Base-by-base conservation (phyloP, 2,113 vertebrate genomes). In the Micronisus gabar region DNA sequence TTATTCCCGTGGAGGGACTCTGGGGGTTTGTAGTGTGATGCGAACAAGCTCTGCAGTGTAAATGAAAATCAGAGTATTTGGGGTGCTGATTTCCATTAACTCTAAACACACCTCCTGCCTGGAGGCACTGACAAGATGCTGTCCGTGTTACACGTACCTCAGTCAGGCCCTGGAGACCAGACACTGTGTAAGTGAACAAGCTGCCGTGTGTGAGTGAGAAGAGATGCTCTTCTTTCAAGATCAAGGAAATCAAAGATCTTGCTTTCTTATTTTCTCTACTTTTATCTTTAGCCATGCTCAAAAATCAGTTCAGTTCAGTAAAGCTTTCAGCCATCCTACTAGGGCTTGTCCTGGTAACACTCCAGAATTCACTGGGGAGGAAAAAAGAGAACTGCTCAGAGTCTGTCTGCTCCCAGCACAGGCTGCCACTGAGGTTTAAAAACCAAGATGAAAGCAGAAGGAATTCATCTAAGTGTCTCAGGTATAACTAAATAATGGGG, bases 81-180 rank as follows among this genome's bases (percentile, higher is more conserved):
- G 41, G 52, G 40, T 50, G 38, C 45, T 43, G 43, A 21, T 61
- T 87, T 48, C 43, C 50, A 23, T 27, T 67, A 26, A n/a, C 58
- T 66, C 52, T 43, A 18, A 61, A 13, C 20, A 40, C 58, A 61
- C 4, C 19, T 71, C 78, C 58, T 56, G 45, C 52, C 40, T 0
- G 0, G 19, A 34, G 65, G 50, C 38, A 11, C 18, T 41, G 65
- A 71, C n/a, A 45, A 65, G 52, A 25, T 43, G 40, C 58, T 48
- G 50, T 6, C 52, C 6, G 0, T 48, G 29, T 48, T 30, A 43
- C 41, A 20, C 0, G 0, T 48, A 7, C 36, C 23, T 80, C 47
- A 22, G 48, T 13, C 68, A 36, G 56, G 22, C 52, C 25, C n/a
- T 32, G 83, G 58, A 72, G 65, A 78, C 8, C 75, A 78, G 82